Base-by-base conservation (phyloP, 2,797 vertebrate genomes). In the Falco naumanni region DNA sequence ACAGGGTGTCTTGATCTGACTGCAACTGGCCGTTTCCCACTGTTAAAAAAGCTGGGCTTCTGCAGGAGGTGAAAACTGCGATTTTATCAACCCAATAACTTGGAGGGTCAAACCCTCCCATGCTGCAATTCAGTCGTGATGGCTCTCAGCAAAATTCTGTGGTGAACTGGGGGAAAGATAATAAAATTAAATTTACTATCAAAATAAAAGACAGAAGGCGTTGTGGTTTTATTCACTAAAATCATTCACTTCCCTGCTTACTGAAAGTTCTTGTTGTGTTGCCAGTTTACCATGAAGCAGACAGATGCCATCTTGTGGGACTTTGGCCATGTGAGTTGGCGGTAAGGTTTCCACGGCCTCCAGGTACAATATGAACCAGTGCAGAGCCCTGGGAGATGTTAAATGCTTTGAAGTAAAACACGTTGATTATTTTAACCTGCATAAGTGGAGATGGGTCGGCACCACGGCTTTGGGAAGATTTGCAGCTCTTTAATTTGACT, bases 11-110 rank as follows among this genome's bases (percentile, higher is more conserved):
- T 72, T 77, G 37, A 7, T 90, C 59, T 65, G 70, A 33, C 74
- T 76, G 80, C 31, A 16, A 47, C 34, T 3, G 1, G 20, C 57
- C 0, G 0, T 18, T 76, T 71, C 77, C 33, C 0, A 0, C 43
- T 84, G 41, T 26, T 87, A 13, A 16, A 48, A 74, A 9, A 51
- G 9, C 56, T 70, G 83, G 8, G 33, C 51, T 87, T 48, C 80
- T 89, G 59, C 50, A 70, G 53, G 75, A 87, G 60, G 31, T n/a
- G 50, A 33, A 64, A 87, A 74, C n/a, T 54, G 51, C 31, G 57
- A 43, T 72, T 77, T 77, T 68, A 93, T 43, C 86, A 87, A n/a
- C 22, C 48, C n/a, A 16, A 33, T 34, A 77, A 68, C 48, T 68
- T 10, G 1, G 33, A 50, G 10, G 80, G 51, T 72, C 88, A 56